A percentile compares a stretch with the other conserved stretches of the same genome.
Conservation (phyloP, 2,888 invertebrate genomes). For the Noctua pronuba region DNA sequence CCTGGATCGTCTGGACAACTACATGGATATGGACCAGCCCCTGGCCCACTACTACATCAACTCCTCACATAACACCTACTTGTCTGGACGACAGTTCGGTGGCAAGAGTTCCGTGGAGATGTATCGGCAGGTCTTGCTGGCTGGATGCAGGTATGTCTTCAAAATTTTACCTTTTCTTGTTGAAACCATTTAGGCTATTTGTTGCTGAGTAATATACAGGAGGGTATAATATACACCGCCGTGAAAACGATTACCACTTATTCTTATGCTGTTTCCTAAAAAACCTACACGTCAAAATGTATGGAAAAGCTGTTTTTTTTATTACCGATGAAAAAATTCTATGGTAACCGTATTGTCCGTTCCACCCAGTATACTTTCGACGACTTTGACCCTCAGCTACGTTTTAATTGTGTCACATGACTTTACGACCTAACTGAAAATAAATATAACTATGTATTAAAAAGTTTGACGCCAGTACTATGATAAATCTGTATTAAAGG, state of each 20-base stretch:
- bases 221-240: too few relatives aligned
- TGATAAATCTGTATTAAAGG: too few relatives aligned
- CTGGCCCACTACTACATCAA: conserved; percentile 99
- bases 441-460: too few relatives aligned
- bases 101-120: conserved; percentile 99
- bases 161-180: not conserved
- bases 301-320: too few relatives aligned
- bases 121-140: conserved; percentile 98
- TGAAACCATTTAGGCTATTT: not conserved
- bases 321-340: too few relatives aligned
- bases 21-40: conserved; percentile 99
- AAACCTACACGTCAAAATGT: too few relatives aligned
- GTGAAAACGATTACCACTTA: too few relatives aligned
- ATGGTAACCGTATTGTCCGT: too few relatives aligned
- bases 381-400: not conserved
- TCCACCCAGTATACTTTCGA: too few relatives aligned
- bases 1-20: conserved; percentile 98
- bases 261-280: too few relatives aligned
- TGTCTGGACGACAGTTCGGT: conserved; percentile 98
- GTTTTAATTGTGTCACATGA: not conserved
- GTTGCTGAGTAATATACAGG: not conserved
- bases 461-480: too few relatives aligned
- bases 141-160: conserved; percentile 96
- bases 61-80: conserved; percentile 98
- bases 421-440: too few relatives aligned